Percentiles rank a stretch among this genome's conserved stretches.
Conservation (phyloP, 2,888 invertebrate genomes). For the Synergus japonicus region DNA sequence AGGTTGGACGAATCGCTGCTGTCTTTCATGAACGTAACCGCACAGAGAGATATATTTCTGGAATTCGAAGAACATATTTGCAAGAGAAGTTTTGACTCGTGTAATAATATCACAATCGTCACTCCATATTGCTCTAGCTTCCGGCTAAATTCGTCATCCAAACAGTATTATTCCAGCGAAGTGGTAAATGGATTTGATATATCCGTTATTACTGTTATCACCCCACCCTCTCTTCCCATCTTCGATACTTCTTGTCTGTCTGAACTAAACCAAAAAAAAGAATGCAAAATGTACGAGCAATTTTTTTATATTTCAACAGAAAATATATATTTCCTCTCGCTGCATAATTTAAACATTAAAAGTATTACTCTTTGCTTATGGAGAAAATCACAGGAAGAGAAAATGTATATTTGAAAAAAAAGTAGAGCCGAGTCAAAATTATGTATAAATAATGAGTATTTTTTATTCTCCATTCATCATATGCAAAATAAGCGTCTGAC, state of each 20-base stretch:
- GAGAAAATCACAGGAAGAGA: neutral
- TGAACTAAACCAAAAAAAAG: neutral
- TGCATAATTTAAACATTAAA: too few relatives aligned
- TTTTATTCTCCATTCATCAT: conserved; percentile 12
- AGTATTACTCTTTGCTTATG: too few relatives aligned
- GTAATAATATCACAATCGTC: conserved; percentile 24
- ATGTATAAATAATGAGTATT: conserved; percentile 28
- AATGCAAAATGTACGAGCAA: too few relatives aligned
- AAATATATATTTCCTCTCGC: too few relatives aligned
- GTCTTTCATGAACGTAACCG: conserved; percentile 1
- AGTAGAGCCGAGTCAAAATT: neutral
- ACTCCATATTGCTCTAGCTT: conserved; percentile 25
- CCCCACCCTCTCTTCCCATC: neutral
- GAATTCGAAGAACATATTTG: conserved; percentile 7
- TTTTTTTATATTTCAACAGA: too few relatives aligned
- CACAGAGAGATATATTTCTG: neutral
- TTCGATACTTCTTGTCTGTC: conserved; percentile 1
- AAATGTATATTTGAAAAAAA: neutral
- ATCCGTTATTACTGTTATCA: conserved; percentile 23
- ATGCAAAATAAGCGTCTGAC: conserved; percentile 38
- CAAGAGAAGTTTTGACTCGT: conserved; percentile 17
- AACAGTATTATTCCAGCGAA: conserved; percentile 12
- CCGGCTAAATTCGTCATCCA: conserved; percentile 17
- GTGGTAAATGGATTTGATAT: conserved; percentile 29
- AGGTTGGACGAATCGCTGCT: neutral